A percentile compares a stretch with the other conserved stretches of the same genome.
Conservation (phyloP, 2,888 invertebrate species). For the Nemapogon koenigi region DNA sequence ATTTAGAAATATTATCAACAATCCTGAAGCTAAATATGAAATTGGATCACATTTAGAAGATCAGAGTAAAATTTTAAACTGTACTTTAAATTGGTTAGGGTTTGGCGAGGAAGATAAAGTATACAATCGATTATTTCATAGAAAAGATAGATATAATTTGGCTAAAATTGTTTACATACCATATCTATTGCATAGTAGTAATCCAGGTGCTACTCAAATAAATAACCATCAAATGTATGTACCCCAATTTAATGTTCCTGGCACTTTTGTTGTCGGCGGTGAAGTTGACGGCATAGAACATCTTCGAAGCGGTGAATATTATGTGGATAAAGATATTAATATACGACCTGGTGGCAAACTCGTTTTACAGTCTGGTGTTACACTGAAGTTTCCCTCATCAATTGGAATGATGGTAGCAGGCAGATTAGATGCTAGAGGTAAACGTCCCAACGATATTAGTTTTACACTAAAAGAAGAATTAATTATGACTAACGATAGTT, state of each 20-base stretch:
- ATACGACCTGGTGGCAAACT: conserved; percentile 92
- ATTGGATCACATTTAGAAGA: conserved; percentile 94
- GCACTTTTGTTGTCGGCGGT: conserved; percentile 80
- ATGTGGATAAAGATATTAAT: conserved; percentile 93
- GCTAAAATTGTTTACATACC: conserved; percentile 93
- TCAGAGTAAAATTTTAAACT: conserved; percentile 92
- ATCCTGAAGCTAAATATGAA: conserved; percentile 90
- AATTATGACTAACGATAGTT: conserved; percentile 68
- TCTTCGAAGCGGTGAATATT: conserved; percentile 83
- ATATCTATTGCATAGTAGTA: conserved; percentile 87
- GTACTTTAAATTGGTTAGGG: conserved; percentile 94
- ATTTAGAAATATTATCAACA: conserved; percentile 89
- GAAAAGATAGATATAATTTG: conserved; percentile 92
- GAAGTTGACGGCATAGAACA: conserved; percentile 92
- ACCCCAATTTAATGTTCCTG: conserved; percentile 76
- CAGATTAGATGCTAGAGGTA: conserved; percentile 82
- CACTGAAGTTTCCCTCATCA: conserved; percentile 87
- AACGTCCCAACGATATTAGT: conserved; percentile 78
- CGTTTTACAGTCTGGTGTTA: conserved; percentile 87
- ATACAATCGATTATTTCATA: conserved; percentile 77
- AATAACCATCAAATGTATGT: conserved; percentile 79
- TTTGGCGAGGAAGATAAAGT: conserved; percentile 75
- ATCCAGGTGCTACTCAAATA: conserved; percentile 85
- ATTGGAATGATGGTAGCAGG: conserved; percentile 98
- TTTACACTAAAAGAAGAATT: conserved; percentile 82